Evolutionary conservation across 2,797 vertebrate genomes (phyloP), one percentile per base, ranked within the genome.

Genomic region (Chelon auratus): DNA sequence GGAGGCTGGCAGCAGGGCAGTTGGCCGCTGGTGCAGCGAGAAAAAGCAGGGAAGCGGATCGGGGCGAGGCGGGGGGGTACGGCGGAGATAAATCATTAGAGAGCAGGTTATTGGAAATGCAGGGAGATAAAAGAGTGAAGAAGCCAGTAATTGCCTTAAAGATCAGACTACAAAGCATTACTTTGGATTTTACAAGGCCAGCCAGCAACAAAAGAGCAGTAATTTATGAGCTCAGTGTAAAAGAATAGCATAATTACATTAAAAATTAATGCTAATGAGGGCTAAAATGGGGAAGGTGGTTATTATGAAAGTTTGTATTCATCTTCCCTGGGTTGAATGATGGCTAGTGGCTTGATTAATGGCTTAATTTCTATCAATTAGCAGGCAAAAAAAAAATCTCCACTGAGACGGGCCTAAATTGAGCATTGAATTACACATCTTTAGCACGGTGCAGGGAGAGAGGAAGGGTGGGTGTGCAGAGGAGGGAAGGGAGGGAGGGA

Each of bases 301-400:
- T 98, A 97, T 99, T 98, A 99, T 97, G 96, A 98, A 99, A 99
- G 97, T 99, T 99, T 97, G 97, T 98, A 99, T 99, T 99, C 97
- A 98, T 99, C 97, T 98, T 98, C 94, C 92, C 94, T 72, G 94
- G 96, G 92, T 96, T 98, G 96, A 98, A 95, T 97, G 97, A 98
- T 99, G 96, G 97, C 97, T 97, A 93, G 95, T 96, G 97, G 96
- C 97, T 99, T 99, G 97, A 99, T 99, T 99, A 99, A 99, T 99
- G 98, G 96, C 97, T 99, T 99, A 97, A 99, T 98, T 99, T 99
- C 97, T 98, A 99, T 99, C 97, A 99, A 98, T 99, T 98, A 99
- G 96, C 90, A 93, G 95, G 95, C 94, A 94, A 93, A 97, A 94
- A 97, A 94, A 45, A 93, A 96, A 96, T 95, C 96, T 97, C 97